Conservation (phyloP, 2,797 vertebrate species). For the Chaetophractus vellerosus region DNA sequence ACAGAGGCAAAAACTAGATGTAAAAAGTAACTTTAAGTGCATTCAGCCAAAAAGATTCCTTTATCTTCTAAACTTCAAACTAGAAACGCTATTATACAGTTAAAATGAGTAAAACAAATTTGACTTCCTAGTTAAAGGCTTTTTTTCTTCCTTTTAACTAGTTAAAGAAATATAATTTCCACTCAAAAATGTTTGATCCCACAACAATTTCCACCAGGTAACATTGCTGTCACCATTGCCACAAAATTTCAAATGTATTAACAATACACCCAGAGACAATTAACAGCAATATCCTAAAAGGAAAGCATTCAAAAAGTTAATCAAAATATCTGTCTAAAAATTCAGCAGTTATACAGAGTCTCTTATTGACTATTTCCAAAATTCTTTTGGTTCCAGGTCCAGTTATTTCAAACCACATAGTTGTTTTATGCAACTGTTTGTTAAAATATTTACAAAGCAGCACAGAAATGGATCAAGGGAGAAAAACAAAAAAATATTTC, state of each 20-base stretch:
- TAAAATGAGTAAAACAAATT: slow-evolving; percentile 29
- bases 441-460: slow-evolving; percentile 58
- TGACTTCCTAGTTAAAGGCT: background rate
- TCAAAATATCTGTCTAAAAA: slow-evolving; percentile 14
- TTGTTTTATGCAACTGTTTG: background rate
- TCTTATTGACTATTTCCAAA: slow-evolving; percentile 10
- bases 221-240: background rate
- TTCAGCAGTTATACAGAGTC: background rate
- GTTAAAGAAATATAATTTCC: slow-evolving; percentile 59
- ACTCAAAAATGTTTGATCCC: slow-evolving; percentile 18
- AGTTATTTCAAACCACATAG: background rate
- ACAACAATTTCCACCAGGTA: slow-evolving; percentile 5
- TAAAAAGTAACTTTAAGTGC: slow-evolving; percentile 20
- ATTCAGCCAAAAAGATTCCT: background rate
- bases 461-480: slow-evolving; percentile 21
- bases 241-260: slow-evolving; percentile 29
- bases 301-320: background rate
- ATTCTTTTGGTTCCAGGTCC: background rate
- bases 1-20: background rate
- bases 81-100: background rate
- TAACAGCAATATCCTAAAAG: background rate
- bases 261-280: background rate
- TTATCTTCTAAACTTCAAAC: slow-evolving; percentile 34
- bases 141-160: slow-evolving; percentile 58
- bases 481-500: slow-evolving; percentile 60